Evolutionary conservation across 2,888 invertebrate species (phyloP).

Genomic region (Caradrina kadenii): DNA sequence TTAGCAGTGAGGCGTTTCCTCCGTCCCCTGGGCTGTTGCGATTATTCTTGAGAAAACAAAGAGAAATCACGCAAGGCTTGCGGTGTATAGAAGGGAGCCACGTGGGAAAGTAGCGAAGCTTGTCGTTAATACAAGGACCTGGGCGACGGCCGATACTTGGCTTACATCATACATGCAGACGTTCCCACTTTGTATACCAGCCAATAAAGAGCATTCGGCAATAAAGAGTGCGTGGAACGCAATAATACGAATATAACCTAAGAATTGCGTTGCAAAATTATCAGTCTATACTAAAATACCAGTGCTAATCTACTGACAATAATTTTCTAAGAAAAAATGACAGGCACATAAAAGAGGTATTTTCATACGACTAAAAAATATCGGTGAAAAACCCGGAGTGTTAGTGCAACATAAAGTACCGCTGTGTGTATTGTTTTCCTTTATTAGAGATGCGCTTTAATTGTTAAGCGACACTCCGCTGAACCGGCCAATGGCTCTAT

Average conservation of each 20-base stretch:
- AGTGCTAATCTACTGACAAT: constrained; percentile 8
- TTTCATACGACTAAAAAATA: constrained; percentile 15
- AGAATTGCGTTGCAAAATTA: not conserved
- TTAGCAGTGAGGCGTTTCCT: constrained; percentile 65
- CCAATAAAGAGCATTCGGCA: constrained; percentile 38
- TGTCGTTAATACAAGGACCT: constrained; percentile 71
- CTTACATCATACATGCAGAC: constrained; percentile 61
- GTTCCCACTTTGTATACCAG: constrained; percentile 37
- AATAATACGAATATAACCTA: constrained; percentile 9
- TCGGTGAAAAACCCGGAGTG: not conserved
- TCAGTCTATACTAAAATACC: constrained; percentile 15
- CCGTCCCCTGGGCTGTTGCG: constrained; percentile 64
- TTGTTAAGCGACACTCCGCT: constrained; percentile 36
- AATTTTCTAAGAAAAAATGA: constrained; percentile 12
- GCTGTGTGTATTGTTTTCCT: constrained; percentile 5
- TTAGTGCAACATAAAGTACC: not conserved
- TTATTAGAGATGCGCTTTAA: constrained; percentile 42
- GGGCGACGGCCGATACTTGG: constrained; percentile 68
- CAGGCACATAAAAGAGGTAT: not conserved
- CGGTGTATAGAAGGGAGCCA: constrained; percentile 63
- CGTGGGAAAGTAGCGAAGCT: constrained; percentile 72
- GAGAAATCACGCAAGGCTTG: constrained; percentile 68
- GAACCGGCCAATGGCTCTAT: constrained; percentile 40
- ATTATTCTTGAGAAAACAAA: constrained; percentile 73
- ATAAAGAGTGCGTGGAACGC: constrained; percentile 8